Percentiles rank a stretch among this genome's conserved stretches.
Conservation (phyloP, 53 echinoderm and acorn worm species). For the Arbacia lixula region DNA sequence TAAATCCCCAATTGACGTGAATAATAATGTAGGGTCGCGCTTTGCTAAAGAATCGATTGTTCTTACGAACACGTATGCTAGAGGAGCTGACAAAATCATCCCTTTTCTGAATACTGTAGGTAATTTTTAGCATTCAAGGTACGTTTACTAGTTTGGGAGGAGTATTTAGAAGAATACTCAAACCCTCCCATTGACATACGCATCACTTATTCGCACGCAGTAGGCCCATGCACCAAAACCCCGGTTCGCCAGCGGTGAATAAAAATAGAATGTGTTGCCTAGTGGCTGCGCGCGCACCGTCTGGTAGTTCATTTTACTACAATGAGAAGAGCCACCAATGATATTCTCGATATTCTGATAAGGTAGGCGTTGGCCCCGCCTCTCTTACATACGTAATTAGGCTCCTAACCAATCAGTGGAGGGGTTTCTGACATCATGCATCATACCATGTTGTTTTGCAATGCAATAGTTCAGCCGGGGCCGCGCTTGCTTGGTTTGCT, state of each 20-base stretch:
- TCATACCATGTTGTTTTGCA: constrained; percentile 45
- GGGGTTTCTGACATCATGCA: constrained; percentile 26
- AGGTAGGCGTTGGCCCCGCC: constrained; percentile 8
- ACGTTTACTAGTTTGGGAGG: no score
- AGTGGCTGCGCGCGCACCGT: constrained; percentile 40
- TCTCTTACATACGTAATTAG: constrained; percentile 7
- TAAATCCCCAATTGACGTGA: constrained; percentile 7
- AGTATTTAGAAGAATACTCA: no score
- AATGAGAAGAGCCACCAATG: constrained; percentile 21
- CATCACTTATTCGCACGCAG: not conserved
- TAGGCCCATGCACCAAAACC: not conserved
- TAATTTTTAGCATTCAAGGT: no score
- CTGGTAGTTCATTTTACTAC: constrained; percentile 42
- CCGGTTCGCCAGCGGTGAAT: not conserved
- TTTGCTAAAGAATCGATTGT: no score
- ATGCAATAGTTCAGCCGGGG: constrained; percentile 33
- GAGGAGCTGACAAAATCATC: no score
- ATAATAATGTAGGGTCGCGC: not conserved
- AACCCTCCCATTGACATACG: no score
- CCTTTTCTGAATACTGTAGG: no score
- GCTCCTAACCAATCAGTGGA: not conserved
- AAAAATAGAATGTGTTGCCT: constrained; percentile 54
- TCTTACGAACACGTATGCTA: no score
- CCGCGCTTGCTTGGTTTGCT: not conserved
- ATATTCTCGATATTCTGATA: constrained; percentile 28